Percentiles rank a stretch among this genome's conserved stretches.
phyloP scores from a whole-genome alignment of 2,888 invertebrate genomes.

The Diabrotica balteata region DNA sequence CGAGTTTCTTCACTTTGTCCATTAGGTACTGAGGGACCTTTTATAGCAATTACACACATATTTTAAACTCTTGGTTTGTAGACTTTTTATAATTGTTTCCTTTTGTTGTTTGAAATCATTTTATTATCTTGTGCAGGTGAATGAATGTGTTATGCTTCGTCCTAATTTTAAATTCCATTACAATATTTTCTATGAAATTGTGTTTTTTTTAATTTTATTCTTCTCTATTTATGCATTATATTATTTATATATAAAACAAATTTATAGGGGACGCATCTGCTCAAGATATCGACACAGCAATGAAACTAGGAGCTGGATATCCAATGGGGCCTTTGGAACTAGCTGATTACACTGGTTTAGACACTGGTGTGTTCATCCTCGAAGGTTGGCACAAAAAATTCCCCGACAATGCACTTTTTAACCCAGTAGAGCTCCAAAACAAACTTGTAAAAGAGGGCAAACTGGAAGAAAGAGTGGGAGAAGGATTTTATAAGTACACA shows the following conservation, averaged over 20 bases:
- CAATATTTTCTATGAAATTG: neutral
- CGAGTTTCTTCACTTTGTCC: no score
- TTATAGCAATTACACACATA: no score
- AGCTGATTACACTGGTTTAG: constrained; percentile 83
- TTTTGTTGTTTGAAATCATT: no score
- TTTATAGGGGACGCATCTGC: constrained; percentile 72
- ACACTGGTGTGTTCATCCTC: constrained; percentile 78
- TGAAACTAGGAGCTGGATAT: constrained; percentile 90
- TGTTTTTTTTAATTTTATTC: neutral
- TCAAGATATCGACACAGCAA: constrained; percentile 84
- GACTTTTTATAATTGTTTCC: no score
- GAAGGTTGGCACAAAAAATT: constrained; percentile 80
- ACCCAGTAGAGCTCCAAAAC: constrained; percentile 69
- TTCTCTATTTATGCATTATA: constrained; percentile 1
- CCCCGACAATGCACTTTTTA: constrained; percentile 72
- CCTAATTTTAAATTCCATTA: neutral
- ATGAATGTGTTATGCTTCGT: no score
- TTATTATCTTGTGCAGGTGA: no score
- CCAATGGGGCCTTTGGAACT: constrained; percentile 92
- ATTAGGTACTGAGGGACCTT: no score
- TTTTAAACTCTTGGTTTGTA: no score
- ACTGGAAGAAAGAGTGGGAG: constrained; percentile 81
- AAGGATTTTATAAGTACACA: constrained; percentile 82
- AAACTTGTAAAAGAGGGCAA: constrained; percentile 80
- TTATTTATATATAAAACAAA: no score